Evolutionary conservation across 2,113 vertebrate species (phyloP), one percentile per base, ranked within the genome.

Genomic region (Scatophagus argus): DNA sequence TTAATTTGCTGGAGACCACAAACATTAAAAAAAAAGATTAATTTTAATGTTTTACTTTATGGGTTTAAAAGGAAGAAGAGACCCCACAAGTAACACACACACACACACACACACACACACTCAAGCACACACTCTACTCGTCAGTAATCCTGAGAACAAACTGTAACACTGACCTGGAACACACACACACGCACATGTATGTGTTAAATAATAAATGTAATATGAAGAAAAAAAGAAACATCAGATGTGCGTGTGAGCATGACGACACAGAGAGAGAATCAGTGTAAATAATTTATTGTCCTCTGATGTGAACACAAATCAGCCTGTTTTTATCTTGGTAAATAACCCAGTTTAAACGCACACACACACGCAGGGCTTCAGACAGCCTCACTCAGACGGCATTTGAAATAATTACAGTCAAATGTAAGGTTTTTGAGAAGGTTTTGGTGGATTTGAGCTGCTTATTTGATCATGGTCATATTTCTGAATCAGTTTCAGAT

Each of bases 131-230:
- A 14, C 19, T 17, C 16, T 7, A 41, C 9, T 41, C 10, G 36
- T 10, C 47, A 27, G 14, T 81, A 81, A 86, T 86, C 87, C 84
- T 19, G 64, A 72, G 83, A 81, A 89, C 79, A 77, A 64, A 72
- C 64, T 85, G 74, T 84, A 83, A 80, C 79, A 81, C 65, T 74
- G 49, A 81, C 67, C 84, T 65, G 70, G 27, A 29, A 63, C 77
- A 64, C 52, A 66, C 38, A 12, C 3, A 17, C 7, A 8, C 9
- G 21, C 4, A 8, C 10, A 2, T n/a, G 6, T 21, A 47, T 36
- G 63, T 32, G 43, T 2, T 82, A 63, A 88, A 85, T 88, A 87
- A 90, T 78, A 85, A 11, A 88, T 88, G 79, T 16, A 54, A 55
- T 46, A 38, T n/a, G n/a, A n/a, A n/a, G n/a, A n/a, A n/a, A 49